Conservation (phyloP, 2,113 vertebrate genomes). For the Oryctolagus cuniculus region DNA sequence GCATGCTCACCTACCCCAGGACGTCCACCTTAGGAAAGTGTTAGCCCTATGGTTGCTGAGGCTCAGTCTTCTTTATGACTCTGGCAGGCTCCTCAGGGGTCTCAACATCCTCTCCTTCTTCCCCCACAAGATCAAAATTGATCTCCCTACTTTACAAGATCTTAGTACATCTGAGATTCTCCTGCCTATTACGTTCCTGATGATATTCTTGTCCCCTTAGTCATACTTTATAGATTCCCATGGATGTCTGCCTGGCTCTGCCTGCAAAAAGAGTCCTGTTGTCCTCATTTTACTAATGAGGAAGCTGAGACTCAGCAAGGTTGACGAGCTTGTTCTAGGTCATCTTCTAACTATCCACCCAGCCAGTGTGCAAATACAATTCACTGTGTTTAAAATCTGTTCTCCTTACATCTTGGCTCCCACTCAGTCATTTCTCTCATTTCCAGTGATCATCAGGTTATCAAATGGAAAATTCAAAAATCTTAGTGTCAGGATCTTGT, state of each 20-base stretch:
- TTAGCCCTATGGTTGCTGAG: neutral
- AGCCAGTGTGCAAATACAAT: neutral
- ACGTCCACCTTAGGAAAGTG: no score
- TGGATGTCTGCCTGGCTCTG: neutral
- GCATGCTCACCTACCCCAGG: neutral
- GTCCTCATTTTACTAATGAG: neutral
- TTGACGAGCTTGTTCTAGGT: neutral
- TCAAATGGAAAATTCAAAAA: neutral
- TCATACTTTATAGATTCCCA: neutral
- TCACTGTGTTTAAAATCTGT: neutral
- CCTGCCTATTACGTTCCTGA: neutral
- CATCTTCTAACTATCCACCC: neutral
- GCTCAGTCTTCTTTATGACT: neutral
- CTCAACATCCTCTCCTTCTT: neutral
- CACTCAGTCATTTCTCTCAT: neutral
- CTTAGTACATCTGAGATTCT: neutral
- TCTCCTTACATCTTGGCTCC: neutral
- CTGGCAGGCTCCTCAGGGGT: neutral
- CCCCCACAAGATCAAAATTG: neutral
- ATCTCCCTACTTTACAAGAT: neutral
- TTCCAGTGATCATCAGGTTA: neutral
- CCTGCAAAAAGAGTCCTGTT: neutral
- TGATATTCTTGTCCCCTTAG: neutral
- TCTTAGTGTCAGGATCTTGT: neutral
- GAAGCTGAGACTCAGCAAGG: neutral